These are phyloP conservation scores for Margaritifera margaritifera DNA, from an alignment of 2,888 invertebrate species.

Conservation along the genomic window DNA sequence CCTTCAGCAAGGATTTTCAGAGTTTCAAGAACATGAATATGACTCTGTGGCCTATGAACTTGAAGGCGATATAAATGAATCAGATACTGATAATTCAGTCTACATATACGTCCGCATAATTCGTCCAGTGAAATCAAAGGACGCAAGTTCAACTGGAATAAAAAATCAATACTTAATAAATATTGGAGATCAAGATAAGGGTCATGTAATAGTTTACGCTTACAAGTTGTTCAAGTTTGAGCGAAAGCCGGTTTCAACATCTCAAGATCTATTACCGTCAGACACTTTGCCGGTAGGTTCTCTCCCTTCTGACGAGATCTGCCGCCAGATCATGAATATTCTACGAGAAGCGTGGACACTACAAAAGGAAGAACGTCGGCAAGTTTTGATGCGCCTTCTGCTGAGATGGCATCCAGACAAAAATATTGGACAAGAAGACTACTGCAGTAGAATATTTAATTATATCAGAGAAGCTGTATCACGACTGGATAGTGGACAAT, in stretches of 20 bases:
- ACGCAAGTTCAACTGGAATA: not conserved
- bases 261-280: too few relatives aligned
- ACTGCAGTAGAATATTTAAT: conserved; percentile 41
- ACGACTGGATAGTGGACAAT: conserved; percentile 27
- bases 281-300: too few relatives aligned
- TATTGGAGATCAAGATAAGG: too few relatives aligned
- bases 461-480: conserved; percentile 33
- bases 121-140: not conserved
- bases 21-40: conserved; percentile 29
- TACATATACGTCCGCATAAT: conserved; percentile 29
- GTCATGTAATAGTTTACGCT: conserved; percentile 1
- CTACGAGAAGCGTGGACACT: conserved; percentile 34
- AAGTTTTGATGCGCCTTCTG: conserved; percentile 38
- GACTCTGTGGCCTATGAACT: conserved; percentile 19
- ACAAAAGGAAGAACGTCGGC: conserved; percentile 18
- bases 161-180: not conserved
- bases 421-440: conserved; percentile 30
- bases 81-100: not conserved
- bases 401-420: conserved; percentile 54
- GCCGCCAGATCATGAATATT: not conserved
- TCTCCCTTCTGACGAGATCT: too few relatives aligned
- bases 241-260: not conserved
- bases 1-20: conserved; percentile 27
- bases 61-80: conserved; percentile 8
- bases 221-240: conserved; percentile 8